Evolutionary conservation across 2,797 vertebrate species (phyloP).

Genomic region (Typhlichthys eigenmanni): DNA sequence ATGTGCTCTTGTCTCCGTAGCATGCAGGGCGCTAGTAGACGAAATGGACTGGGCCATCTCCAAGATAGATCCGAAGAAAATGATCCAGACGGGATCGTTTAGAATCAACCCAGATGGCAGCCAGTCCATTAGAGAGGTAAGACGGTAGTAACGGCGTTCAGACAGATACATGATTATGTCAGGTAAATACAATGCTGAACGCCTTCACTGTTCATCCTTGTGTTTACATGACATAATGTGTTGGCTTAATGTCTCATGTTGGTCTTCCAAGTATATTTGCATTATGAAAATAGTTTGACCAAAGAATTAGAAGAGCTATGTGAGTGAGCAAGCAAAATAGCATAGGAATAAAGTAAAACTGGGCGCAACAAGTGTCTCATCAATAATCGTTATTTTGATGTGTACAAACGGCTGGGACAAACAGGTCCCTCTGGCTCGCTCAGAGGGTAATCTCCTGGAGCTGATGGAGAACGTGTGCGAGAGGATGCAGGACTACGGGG

Average conservation of each 20-base stretch:
- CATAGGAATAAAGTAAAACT: too few relatives aligned
- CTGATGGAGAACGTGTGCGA: conserved; percentile 91
- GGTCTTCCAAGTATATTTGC: too few relatives aligned
- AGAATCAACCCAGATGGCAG: conserved; percentile 96
- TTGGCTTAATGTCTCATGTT: background rate
- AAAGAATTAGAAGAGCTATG: too few relatives aligned
- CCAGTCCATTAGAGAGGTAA: conserved; percentile 92
- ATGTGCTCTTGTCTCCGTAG: conserved; percentile 58
- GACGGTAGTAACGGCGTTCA: conserved; percentile 24
- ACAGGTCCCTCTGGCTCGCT: conserved; percentile 90
- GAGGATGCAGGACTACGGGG: conserved; percentile 92
- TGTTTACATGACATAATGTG: background rate
- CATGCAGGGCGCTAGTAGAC: conserved; percentile 93
- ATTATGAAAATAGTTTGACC: too few relatives aligned
- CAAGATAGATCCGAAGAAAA: conserved; percentile 91
- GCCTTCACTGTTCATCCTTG: too few relatives aligned
- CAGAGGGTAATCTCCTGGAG: conserved; percentile 91
- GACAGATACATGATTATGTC: background rate
- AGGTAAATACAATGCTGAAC: too few relatives aligned
- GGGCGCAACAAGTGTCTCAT: too few relatives aligned
- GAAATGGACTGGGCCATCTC: conserved; percentile 95
- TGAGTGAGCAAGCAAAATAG: too few relatives aligned
- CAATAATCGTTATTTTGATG: too few relatives aligned
- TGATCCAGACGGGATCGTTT: conserved; percentile 93
- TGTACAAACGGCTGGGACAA: too few relatives aligned